Evolutionary conservation across 1,140 invertebrate genomes (phyloP).

Genomic region (Drosophila baimaii): DNA sequence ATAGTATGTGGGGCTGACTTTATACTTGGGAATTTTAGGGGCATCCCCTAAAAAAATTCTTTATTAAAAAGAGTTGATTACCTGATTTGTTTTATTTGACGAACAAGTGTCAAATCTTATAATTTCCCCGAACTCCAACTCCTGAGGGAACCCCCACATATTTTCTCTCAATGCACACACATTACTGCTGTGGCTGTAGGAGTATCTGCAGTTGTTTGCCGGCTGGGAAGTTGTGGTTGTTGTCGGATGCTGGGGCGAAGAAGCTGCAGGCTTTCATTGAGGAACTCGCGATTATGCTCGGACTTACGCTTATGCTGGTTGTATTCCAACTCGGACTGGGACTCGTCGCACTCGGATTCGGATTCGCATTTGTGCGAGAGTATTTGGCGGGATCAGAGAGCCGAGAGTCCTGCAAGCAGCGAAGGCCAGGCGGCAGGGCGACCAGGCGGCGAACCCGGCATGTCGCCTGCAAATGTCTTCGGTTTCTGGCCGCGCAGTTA

Average conservation of each 20-base stretch:
- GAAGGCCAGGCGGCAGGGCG: constrained; percentile 2
- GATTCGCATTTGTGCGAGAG: constrained; percentile 28
- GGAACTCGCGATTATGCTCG: constrained; percentile 64
- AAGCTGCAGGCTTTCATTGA: constrained; percentile 72
- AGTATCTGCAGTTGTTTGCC: constrained; percentile 28
- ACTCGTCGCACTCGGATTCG: constrained; percentile 8
- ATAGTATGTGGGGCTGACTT: neutral
- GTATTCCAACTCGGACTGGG: constrained; percentile 32
- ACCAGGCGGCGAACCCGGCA: constrained; percentile 56
- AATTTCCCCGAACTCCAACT: no score
- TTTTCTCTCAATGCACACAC: constrained; percentile 31
- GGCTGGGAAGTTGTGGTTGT: constrained; percentile 10
- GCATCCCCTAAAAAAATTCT: neutral
- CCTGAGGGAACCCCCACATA: neutral
- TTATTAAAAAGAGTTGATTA: no score
- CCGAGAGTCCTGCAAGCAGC: constrained; percentile 50
- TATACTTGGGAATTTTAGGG: neutral
- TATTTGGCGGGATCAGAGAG: constrained; percentile 49
- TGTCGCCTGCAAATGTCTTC: constrained; percentile 78
- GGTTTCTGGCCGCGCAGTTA: constrained; percentile 78
- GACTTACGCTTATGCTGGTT: constrained; percentile 38
- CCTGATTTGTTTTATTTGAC: no score
- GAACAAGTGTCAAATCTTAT: no score
- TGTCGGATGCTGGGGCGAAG: constrained; percentile 28
- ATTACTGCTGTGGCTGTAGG: constrained; percentile 42